Percentiles rank a stretch among this genome's conserved stretches.
Evolutionary conservation across 2,888 invertebrate genomes (phyloP).

Genomic region (Seladonia tumulorum): DNA sequence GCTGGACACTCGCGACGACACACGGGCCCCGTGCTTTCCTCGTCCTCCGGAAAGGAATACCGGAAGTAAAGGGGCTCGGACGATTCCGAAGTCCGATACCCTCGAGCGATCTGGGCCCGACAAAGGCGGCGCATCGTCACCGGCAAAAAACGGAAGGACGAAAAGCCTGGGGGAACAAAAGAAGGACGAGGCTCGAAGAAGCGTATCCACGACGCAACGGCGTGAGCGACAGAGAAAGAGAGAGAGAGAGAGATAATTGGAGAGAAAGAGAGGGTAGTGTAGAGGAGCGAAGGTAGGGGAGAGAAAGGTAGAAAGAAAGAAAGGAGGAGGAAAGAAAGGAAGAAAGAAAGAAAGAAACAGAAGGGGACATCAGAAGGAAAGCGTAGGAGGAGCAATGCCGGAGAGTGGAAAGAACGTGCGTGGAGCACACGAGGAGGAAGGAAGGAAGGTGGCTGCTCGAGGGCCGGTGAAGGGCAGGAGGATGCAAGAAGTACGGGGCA

Average conservation of each 20-base stretch:
- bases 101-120: slow-evolving; percentile 28
- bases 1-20: neutral
- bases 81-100: slow-evolving; percentile 25
- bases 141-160: slow-evolving; percentile 26
- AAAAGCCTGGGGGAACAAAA: neutral
- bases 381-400: slow-evolving; percentile 45
- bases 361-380: slow-evolving; percentile 30
- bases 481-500: slow-evolving; percentile 36
- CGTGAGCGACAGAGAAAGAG: neutral
- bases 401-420: slow-evolving; percentile 23
- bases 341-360: neutral
- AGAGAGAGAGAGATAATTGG: no score
- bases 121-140: slow-evolving; percentile 28
- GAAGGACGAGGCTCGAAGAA: neutral
- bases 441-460: slow-evolving; percentile 49
- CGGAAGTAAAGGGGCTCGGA: slow-evolving; percentile 44
- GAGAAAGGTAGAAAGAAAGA: neutral
- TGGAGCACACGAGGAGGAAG: slow-evolving; percentile 40
- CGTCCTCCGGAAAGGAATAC: slow-evolving; percentile 31
- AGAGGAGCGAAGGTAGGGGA: neutral
- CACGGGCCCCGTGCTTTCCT: slow-evolving; percentile 7
- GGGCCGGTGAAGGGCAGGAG: slow-evolving; percentile 55
- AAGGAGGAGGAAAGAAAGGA: neutral
- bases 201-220: neutral
- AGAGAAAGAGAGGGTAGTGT: no score